phyloP scores from a whole-genome alignment of 2,888 invertebrate genomes.

The Drosophila ustulata region DNA sequence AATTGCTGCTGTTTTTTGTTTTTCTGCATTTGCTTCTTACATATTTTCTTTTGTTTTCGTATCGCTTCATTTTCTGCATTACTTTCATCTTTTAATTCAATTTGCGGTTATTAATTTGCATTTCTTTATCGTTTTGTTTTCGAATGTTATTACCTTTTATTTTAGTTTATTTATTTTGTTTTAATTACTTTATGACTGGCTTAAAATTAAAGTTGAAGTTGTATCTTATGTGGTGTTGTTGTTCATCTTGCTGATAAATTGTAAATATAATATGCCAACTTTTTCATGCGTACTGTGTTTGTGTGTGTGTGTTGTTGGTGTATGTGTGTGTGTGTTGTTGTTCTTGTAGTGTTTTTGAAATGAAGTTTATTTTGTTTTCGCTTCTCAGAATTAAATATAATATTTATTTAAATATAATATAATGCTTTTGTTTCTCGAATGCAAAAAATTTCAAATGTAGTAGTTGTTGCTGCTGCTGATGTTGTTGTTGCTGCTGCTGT shows the following conservation, averaged over 20 bases:
- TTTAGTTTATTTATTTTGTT: constrained; percentile 50
- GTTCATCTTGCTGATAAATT: constrained; percentile 57
- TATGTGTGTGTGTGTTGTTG: constrained; percentile 44
- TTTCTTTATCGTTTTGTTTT: constrained; percentile 32
- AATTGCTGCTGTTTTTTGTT: constrained; percentile 58
- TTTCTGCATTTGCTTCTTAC: constrained; percentile 51
- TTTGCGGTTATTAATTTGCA: constrained; percentile 57
- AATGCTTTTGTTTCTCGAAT: constrained; percentile 82
- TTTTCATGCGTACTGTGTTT: constrained; percentile 32
- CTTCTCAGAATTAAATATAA: constrained; percentile 82
- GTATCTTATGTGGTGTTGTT: constrained; percentile 55
- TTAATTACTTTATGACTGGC: constrained; percentile 67
- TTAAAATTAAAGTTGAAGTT: constrained; percentile 79
- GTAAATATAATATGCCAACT: constrained; percentile 68
- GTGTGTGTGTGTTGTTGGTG: constrained; percentile 24
- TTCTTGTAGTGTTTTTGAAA: constrained; percentile 67
- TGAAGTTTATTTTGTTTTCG: constrained; percentile 78
- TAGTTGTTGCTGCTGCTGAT: constrained; percentile 47
- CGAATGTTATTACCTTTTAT: constrained; percentile 56
- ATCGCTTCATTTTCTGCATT: constrained; percentile 40
- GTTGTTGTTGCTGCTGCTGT: constrained; percentile 33
- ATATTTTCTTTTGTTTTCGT: constrained; percentile 44
- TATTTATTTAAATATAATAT: constrained; percentile 83
- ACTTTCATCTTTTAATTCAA: constrained; percentile 28
- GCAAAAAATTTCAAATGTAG: constrained; percentile 82